Evolutionary conservation across 2,797 vertebrate genomes (phyloP).

Genomic region (Bufotes viridis): DNA sequence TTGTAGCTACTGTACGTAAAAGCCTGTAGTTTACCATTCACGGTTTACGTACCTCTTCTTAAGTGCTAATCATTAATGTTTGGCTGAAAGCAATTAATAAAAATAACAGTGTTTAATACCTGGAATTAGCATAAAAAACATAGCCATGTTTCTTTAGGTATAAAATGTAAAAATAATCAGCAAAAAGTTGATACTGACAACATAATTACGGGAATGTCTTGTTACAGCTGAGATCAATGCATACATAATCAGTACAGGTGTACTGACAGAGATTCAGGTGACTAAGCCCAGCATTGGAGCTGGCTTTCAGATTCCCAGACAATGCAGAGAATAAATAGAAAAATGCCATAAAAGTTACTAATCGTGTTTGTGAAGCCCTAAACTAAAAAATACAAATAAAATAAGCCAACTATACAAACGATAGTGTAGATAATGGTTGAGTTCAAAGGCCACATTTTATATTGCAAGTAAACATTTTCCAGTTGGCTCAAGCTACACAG

Average conservation of each 20-base stretch:
- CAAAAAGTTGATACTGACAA: constrained; percentile 27
- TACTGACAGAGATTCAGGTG: background rate
- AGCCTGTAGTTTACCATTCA: background rate
- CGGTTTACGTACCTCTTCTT: background rate
- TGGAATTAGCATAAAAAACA: constrained; percentile 31
- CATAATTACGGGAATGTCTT: constrained; percentile 44
- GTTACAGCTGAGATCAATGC: constrained; percentile 2
- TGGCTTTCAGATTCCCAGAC: background rate
- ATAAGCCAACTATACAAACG: no score
- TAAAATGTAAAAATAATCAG: constrained; percentile 41
- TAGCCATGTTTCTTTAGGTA: background rate
- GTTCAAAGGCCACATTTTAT: background rate
- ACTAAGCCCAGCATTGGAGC: background rate
- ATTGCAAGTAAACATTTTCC: background rate
- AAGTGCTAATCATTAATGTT: background rate
- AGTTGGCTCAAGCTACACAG: background rate
- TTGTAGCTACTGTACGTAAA: background rate
- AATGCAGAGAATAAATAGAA: background rate
- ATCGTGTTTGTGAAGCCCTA: background rate
- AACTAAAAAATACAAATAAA: no score
- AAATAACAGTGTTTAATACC: constrained; percentile 2
- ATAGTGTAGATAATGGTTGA: background rate
- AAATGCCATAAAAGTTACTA: background rate
- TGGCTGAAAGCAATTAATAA: background rate
- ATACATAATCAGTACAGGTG: constrained; percentile 48